A percentile compares a stretch with the other conserved stretches of the same genome.
phyloP scores from a whole-genome alignment of 2,888 invertebrate genomes.

The Coelogynopora nodosa region DNA sequence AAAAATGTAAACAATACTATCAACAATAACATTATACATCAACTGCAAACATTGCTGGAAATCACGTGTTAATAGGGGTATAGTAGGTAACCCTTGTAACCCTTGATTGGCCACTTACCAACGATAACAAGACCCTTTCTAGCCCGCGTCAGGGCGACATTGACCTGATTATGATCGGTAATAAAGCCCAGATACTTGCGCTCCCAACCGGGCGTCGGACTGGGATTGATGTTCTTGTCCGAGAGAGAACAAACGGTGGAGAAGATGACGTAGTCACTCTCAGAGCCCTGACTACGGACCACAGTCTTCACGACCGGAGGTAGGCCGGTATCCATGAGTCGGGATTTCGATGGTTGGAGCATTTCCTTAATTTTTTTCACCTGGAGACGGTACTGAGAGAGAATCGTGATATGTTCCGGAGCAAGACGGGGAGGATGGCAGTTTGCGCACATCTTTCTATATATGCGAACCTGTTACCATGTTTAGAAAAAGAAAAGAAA shows the following conservation, averaged over 20 bases:
- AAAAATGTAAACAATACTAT: too few species aligned
- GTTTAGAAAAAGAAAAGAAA: too few species aligned
- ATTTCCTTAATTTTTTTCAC: neutral
- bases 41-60: too few species aligned
- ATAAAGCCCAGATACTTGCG: conserved; percentile 56
- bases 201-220: conserved; percentile 54
- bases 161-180: conserved; percentile 55
- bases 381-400: neutral
- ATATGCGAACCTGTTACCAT: too few species aligned
- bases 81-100: too few species aligned
- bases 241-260: conserved; percentile 56
- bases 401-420: neutral
- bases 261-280: conserved; percentile 57
- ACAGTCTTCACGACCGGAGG: neutral
- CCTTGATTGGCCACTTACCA: conserved; percentile 51
- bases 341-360: neutral
- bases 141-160: conserved; percentile 56
- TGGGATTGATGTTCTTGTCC: conserved; percentile 48
- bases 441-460: neutral
- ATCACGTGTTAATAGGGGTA: too few species aligned
- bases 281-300: conserved; percentile 44
- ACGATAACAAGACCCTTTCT: conserved; percentile 55
- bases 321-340: too few species aligned
- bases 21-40: too few species aligned
- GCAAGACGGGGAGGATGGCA: neutral